Base-by-base conservation (phyloP, 2,797 vertebrate species). In the Falco biarmicus region DNA sequence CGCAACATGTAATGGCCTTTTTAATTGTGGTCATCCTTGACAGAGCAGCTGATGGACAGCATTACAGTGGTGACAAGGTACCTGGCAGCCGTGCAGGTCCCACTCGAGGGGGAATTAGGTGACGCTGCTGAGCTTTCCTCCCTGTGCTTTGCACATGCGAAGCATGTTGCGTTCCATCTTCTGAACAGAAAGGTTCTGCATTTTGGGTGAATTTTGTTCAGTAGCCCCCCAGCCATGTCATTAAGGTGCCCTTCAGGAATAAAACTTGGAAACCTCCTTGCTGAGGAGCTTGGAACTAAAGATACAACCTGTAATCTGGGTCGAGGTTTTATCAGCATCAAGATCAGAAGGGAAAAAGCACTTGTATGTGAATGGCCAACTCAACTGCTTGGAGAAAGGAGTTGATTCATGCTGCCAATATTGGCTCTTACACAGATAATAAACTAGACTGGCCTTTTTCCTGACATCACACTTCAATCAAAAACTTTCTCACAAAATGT, bases 401-500 rank as follows among this genome's bases (percentile, higher is more conserved):
- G 61, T 78, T 78, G 84, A 86, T 96, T 94, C 77, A 87, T 66
- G 61, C 80, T 93, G 90, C 79, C 81, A 82, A 11, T 11, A 45
- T 76, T 57, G 71, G 84, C 90, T 96, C 64, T 94, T 64, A 85
- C 56, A 71, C 76, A 91, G 60, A 93, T 94, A 97, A 97, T 95
- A 95, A 95, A 91, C 90, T 93, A 92, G 84, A 53, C 90, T 94
- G 97, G 95, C 97, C 97, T 97, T 97, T 95, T 93, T 97, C 94
- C 90, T 97, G 96, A 97, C 97, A 98, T 98, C 95, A 97, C 89
- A 95, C 93, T 98, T 98, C 97, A 98, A 97, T 98, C 97, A 98
- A 97, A 98, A 98, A 97, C 97, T 97, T 98, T 97, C 93, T 89
- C 92, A 54, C 96, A 96, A 98, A 98, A 98, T 98, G 98, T 98